Percentiles rank a stretch among this genome's conserved stretches.
These are phyloP conservation scores for Delichon dasypus DNA, from an alignment of 2,797 vertebrate species.

Conservation along the genomic window DNA sequence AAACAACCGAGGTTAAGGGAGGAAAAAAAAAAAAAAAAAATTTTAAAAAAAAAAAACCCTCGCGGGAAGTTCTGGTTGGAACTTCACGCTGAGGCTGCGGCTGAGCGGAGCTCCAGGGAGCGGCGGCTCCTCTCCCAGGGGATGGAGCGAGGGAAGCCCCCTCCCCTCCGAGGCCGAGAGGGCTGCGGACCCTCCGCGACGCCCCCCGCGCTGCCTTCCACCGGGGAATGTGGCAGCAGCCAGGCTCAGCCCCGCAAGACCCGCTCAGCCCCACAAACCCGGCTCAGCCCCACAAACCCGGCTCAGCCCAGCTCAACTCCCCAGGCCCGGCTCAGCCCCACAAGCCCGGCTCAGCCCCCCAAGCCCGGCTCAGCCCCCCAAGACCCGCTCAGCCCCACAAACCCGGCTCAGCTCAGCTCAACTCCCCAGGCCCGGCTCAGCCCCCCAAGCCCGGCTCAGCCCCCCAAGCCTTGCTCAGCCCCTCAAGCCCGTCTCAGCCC, in stretches of 20 bases:
- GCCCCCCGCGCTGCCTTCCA: not conserved
- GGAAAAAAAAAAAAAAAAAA: not conserved
- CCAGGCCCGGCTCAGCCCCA: not conserved
- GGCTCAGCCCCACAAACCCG: not conserved
- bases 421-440: not conserved
- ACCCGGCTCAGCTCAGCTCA: not conserved
- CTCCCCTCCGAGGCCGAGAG: not conserved
- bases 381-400: not conserved
- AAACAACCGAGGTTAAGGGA: not conserved
- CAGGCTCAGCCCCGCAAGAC: not conserved
- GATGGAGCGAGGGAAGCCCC: not conserved
- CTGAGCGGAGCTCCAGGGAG: not conserved
- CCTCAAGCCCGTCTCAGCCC: not conserved
- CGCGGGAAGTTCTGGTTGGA: slow-evolving; percentile 24
- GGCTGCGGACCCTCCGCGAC: not conserved
- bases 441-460: not conserved
- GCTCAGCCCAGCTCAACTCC: not conserved
- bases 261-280: not conserved
- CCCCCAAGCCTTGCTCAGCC: not conserved
- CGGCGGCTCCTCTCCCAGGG: not conserved
- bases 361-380: not conserved
- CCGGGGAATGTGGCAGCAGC: not conserved
- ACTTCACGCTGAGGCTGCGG: not conserved
- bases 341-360: not conserved
- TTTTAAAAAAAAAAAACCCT: not conserved